These are phyloP conservation scores for Synodontis membranacea DNA, from an alignment of 2,113 vertebrate genomes.

Conservation along the genomic window DNA sequence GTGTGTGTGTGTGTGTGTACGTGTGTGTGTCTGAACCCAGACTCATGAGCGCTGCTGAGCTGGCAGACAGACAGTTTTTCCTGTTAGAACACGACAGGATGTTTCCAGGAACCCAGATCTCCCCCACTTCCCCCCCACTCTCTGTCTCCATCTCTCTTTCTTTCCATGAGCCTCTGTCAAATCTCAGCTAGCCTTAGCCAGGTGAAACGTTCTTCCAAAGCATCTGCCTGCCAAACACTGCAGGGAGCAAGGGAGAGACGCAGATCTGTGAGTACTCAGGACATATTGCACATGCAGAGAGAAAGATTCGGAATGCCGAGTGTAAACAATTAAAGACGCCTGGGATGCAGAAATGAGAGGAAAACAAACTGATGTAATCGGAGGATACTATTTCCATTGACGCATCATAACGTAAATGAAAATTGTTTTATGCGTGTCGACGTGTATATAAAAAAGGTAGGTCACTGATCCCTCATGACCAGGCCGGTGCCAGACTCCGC, in stretches of 20 bases:
- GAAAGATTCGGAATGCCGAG: background rate
- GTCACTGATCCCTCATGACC: conserved; percentile 22
- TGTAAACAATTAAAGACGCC: background rate
- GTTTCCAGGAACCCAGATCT: conserved; percentile 53
- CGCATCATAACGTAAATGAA: background rate
- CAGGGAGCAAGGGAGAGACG: background rate
- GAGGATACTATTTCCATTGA: background rate
- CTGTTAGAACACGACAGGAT: conserved; percentile 48
- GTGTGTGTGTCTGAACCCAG: conserved; percentile 32
- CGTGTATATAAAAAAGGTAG: conserved; percentile 19
- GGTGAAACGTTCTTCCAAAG: conserved; percentile 33
- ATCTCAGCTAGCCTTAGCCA: conserved; percentile 31
- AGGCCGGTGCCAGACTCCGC: conserved; percentile 37
- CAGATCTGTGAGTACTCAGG: conserved; percentile 1
- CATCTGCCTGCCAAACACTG: conserved; percentile 6
- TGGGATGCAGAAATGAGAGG: background rate
- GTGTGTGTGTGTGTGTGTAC: conserved; percentile 33
- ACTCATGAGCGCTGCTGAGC: conserved; percentile 36
- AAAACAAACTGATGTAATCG: background rate
- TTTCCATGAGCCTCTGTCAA: conserved; percentile 24
- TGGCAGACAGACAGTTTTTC: conserved; percentile 45
- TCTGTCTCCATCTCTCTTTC: conserved; percentile 24
- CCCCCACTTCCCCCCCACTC: background rate
- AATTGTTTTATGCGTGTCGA: background rate
- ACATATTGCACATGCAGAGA: background rate